Percentiles rank a stretch among this genome's conserved stretches.
phyloP scores from a whole-genome alignment of 2,888 invertebrate species.

The Epiblema foenella region DNA sequence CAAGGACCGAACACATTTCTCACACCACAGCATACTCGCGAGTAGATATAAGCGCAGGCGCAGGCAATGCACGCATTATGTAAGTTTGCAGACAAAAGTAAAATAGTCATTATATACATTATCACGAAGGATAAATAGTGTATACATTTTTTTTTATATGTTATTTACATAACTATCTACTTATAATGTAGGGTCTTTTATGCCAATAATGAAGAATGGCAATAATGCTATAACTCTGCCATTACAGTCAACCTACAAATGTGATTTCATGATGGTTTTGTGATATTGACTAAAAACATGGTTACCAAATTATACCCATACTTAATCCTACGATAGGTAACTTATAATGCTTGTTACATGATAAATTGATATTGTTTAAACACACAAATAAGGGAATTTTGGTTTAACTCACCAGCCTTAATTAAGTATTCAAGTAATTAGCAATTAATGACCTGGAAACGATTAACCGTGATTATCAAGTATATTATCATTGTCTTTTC shows the following conservation, averaged over 20 bases:
- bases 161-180: too few relatives aligned
- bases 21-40: conserved; percentile 55
- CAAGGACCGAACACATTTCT: conserved; percentile 68
- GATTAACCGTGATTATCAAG: conserved; percentile 30
- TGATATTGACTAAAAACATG: too few relatives aligned
- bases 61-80: conserved; percentile 6
- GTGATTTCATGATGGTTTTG: too few relatives aligned
- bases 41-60: background rate
- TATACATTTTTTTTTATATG: too few relatives aligned
- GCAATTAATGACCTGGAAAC: conserved; percentile 21
- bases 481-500: conserved; percentile 37
- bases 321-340: background rate
- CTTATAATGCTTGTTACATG: too few relatives aligned
- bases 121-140: background rate
- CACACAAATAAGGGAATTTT: background rate
- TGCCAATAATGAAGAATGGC: too few relatives aligned
- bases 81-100: conserved; percentile 3
- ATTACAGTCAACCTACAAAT: too few relatives aligned
- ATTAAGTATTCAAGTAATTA: conserved; percentile 11
- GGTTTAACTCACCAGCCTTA: conserved; percentile 6
- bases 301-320: background rate
- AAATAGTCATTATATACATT: background rate
- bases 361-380: background rate
- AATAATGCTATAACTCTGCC: too few relatives aligned
- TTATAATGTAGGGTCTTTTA: background rate